These are phyloP conservation scores for Imbricaverruca yamaguchii DNA, from an alignment of 2,888 invertebrate species.

Conservation along the genomic window DNA sequence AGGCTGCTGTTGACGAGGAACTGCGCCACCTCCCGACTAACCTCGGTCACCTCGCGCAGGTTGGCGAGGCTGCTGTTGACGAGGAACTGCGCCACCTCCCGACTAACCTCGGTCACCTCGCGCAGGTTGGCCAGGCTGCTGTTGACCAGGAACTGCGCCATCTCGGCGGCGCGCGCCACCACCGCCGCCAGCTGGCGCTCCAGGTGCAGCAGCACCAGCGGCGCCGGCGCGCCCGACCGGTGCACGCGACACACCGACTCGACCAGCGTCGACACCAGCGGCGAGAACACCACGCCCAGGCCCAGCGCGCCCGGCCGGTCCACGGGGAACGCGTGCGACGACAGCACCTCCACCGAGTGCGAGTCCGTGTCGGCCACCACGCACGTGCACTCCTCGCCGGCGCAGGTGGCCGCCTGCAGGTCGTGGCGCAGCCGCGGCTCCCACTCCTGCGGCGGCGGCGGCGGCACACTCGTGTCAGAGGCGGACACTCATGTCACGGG, in stretches of 20 bases:
- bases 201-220: neutral
- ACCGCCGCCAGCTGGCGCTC: neutral
- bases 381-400: neutral
- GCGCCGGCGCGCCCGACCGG: neutral
- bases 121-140: neutral
- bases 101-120: neutral
- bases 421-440: neutral
- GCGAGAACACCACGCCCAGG: neutral
- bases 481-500: too few relatives aligned
- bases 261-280: neutral
- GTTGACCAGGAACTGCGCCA: neutral
- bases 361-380: neutral
- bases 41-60: neutral
- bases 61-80: neutral
- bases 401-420: constrained; percentile 1
- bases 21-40: neutral
- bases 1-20: constrained; percentile 1
- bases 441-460: neutral
- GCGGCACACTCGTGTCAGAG: too few relatives aligned
- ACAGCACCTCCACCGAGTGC: neutral
- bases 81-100: neutral
- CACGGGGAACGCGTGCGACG: constrained; percentile 6
- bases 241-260: neutral
- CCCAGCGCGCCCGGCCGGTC: neutral
- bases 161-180: neutral